These are phyloP conservation scores for Metellina segmentata DNA, from an alignment of 2,888 invertebrate species.

Conservation along the genomic window DNA sequence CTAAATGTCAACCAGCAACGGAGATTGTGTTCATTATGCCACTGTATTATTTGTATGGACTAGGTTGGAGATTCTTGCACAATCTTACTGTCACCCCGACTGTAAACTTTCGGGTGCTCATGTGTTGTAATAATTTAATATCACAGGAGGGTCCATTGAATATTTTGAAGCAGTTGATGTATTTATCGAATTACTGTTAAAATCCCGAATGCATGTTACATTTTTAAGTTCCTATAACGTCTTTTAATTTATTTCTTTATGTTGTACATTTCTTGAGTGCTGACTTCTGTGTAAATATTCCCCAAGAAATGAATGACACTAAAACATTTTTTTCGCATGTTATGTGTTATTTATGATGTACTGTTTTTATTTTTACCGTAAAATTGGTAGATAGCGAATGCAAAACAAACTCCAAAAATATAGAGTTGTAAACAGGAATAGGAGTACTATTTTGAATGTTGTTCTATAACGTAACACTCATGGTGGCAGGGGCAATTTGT, in stretches of 20 bases:
- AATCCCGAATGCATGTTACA: constrained; percentile 40
- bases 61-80: constrained; percentile 48
- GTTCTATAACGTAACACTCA: no score
- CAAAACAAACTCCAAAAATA: no score
- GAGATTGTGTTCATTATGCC: constrained; percentile 1
- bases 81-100: constrained; percentile 34
- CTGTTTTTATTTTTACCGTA: not conserved
- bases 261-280: constrained; percentile 53
- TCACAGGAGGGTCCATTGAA: constrained; percentile 60
- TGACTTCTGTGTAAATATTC: constrained; percentile 71
- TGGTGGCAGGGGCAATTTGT: no score
- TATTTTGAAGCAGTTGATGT: constrained; percentile 59
- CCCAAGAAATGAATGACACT: constrained; percentile 69
- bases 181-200: constrained; percentile 50
- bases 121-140: constrained; percentile 28
- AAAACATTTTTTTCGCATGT: constrained; percentile 47
- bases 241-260: constrained; percentile 39
- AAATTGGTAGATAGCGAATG: no score
- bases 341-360: constrained; percentile 6
- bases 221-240: constrained; percentile 58
- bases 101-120: constrained; percentile 26
- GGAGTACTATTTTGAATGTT: no score
- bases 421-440: no score
- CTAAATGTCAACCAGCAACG: constrained; percentile 10
- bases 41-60: not conserved